Evolutionary conservation across 2,888 invertebrate species (phyloP), one percentile per base, ranked within the genome.

Genomic region (Chrysina gloriosa): DNA sequence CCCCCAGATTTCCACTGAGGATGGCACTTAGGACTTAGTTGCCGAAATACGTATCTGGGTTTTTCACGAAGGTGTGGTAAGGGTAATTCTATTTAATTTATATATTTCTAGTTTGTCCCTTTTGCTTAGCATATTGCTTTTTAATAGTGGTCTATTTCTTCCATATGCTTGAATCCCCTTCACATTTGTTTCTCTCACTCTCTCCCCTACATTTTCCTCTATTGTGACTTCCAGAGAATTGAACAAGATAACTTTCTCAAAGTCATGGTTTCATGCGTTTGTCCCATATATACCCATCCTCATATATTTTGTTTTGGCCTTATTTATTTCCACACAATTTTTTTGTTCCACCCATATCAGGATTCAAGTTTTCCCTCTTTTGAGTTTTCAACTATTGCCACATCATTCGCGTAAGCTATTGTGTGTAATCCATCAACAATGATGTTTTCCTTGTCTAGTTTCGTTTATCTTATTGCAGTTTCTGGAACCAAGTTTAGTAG

Each of bases 381-480:
- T 52, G 36, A 3, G n/a, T 52, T 65, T 52, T 27, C 50, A 21
- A 52, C 6, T 52, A 31, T 48, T 48, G 25, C 21, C n/a, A 23
- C 2, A 50, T 21, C 19, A 23, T 50, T 11, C 11, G 34, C 34
- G 11, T 34, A 34, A n/a, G 63, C 63, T 39, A 61, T 16, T 45
- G 42, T 16, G 19, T 63, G 64, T 29, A 31, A 52, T 9, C 11
- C 3, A 48, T 36, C 19, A 0, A 50, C 52, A 19, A 31, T 64
- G n/a, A 64, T 64, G 34, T 31, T 14, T 21, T 29, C 23, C 14
- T 64, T 64, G 23, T 50, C 47, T 69, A 64, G 34, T 34, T 34
- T 34, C 11, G 34, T 34, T 63, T 58, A 71, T 73, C 50, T 14
- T 50, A 29, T 11, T 7, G 14, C 50, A 11, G 2, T n/a, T 14